phyloP scores from a whole-genome alignment of 2,797 vertebrate species.

The Epinephelus coioides region DNA sequence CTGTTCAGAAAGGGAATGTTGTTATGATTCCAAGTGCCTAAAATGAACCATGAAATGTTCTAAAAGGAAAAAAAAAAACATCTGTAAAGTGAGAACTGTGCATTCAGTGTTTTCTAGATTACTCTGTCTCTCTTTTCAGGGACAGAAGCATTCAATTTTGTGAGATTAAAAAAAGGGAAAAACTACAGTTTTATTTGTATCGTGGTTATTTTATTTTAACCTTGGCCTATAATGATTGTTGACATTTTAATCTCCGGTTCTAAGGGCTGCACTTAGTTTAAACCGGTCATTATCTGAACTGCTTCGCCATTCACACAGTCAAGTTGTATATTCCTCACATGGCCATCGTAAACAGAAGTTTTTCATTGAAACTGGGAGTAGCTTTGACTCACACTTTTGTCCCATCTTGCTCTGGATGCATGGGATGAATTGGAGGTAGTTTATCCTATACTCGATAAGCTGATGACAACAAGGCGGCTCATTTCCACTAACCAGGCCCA shows the following conservation, averaged over 20 bases:
- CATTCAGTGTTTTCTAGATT: conserved; percentile 81
- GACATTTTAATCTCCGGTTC: conserved; percentile 30
- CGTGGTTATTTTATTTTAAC: conserved; percentile 66
- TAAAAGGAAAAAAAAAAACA: conserved; percentile 63
- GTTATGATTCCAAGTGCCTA: conserved; percentile 87
- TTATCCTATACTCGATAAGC: conserved; percentile 53
- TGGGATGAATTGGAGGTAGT: conserved; percentile 22
- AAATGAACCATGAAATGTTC: conserved; percentile 79
- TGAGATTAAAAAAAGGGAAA: conserved; percentile 83
- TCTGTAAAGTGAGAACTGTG: conserved; percentile 79
- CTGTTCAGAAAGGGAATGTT: conserved; percentile 82
- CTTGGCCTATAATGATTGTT: conserved; percentile 40
- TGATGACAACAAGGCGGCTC: conserved; percentile 47
- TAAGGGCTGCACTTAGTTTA: conserved; percentile 32
- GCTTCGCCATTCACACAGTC: conserved; percentile 13
- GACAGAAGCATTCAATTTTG: conserved; percentile 83
- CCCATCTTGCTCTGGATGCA: not conserved
- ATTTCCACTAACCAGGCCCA: conserved; percentile 51
- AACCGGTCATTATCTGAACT: conserved; percentile 39
- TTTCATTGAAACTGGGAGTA: conserved; percentile 25
- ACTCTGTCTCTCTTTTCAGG: conserved; percentile 82
- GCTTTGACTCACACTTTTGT: conserved; percentile 9
- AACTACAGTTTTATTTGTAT: conserved; percentile 57
- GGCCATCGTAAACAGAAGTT: conserved; percentile 2
- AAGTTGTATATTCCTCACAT: conserved; percentile 24